Base-by-base conservation (phyloP, 2,888 invertebrate genomes). In the Vandiemenella viatica region DNA sequence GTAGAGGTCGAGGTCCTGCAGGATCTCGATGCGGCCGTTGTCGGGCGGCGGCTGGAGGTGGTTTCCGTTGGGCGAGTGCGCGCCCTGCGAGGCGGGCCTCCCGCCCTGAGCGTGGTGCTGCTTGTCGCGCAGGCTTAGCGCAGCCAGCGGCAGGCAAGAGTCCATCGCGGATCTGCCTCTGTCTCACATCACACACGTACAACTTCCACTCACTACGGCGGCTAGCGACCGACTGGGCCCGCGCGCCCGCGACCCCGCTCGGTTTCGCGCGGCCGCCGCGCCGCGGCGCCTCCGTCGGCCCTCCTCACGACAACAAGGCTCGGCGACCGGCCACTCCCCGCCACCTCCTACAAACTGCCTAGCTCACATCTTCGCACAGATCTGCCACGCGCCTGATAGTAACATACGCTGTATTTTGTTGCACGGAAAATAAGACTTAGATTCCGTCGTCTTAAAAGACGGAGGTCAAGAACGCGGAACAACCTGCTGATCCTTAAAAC, bases 1-100 rank as follows among this genome's bases (percentile, higher is more conserved):
- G 62, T 70, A 73, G 46, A 72, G 64, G 59, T 72, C 72, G 58
- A 72, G 62, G 62, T 73, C 73, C 56, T 72, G 71, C 26, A 72
- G 60, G 45, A 70, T 66, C 58, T 70, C 69, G 38, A 70, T 65
- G 61, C 68, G 69, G 50, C 67, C 67, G 43, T 50, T 45, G 21
- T 47, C 50, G 8, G 43, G 45, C 40, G 51, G 45, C 44, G 54
- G 47, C 50, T 6, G 47, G 40, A 37, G 49, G 42, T 45, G 55
- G 47, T 49, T 47, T 21, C 37, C 45, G 48, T 15, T 48, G 19
- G n/a, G 19, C 20, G 17, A 19, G 38, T 38, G 46, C 38, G 48
- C 49, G 41, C 40, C 45, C 22, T 19, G 38, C 20, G 53, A 38
- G 8, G 46, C 44, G 16, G 50, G 48, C 26, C 38, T 50, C 38